These are phyloP conservation scores for Dipodomys stephensi DNA, from an alignment of 2,113 vertebrate genomes.

Conservation along the genomic window DNA sequence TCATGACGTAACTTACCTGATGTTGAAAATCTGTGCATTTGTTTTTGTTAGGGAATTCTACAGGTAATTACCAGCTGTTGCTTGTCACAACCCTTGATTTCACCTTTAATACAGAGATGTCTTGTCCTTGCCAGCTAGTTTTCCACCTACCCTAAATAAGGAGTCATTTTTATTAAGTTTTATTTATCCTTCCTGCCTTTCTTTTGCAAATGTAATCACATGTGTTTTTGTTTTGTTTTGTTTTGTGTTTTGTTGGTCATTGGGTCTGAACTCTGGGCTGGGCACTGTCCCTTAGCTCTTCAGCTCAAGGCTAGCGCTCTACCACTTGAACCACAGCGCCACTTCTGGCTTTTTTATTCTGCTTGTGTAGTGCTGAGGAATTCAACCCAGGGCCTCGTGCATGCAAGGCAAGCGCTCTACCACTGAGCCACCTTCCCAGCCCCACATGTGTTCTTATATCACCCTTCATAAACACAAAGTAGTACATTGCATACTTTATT, in stretches of 20 bases:
- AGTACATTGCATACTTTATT: background rate
- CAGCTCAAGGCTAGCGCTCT: no score
- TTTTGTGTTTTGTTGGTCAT: no score
- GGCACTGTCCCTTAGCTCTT: no score
- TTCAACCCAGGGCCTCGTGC: no score
- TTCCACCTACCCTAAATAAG: background rate
- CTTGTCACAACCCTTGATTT: background rate
- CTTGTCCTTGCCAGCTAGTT: background rate
- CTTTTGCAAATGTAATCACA: background rate
- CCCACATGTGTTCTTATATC: slow-evolving; percentile 12
- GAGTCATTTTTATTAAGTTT: background rate
- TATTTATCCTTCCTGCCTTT: background rate
- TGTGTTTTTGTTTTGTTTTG: background rate
- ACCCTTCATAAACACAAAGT: background rate
- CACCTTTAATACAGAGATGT: background rate
- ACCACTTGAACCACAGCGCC: no score
- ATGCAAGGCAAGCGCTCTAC: no score
- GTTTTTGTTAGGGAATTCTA: background rate
- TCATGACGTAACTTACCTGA: background rate
- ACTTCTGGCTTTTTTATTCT: no score
- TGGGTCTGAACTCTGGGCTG: no score
- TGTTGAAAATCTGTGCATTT: slow-evolving; percentile 35
- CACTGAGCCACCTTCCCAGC: no score
- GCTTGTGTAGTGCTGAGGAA: no score
- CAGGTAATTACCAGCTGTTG: background rate